A percentile compares a stretch with the other conserved stretches of the same genome.
Evolutionary conservation across 2,113 vertebrate genomes (phyloP).

Genomic region (Pluvianellus socialis): DNA sequence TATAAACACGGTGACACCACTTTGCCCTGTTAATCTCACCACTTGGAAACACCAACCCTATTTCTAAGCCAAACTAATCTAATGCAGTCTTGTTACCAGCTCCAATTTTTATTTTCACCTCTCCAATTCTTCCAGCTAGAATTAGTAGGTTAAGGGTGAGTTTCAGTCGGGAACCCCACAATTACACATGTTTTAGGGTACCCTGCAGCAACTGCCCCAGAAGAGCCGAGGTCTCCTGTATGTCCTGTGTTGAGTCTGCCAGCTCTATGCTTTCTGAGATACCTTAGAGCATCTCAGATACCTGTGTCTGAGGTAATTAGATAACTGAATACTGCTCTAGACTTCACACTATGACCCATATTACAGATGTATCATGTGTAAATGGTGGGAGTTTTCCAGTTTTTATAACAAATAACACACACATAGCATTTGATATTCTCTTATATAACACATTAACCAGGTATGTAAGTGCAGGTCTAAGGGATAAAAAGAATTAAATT

Average conservation of each 20-base stretch:
- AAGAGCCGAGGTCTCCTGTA: neutral
- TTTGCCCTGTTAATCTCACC: no score
- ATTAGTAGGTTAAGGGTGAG: neutral
- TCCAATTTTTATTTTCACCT: neutral
- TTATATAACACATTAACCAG: neutral
- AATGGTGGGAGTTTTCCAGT: neutral
- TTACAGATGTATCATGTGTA: neutral
- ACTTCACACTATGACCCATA: no score
- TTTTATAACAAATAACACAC: neutral
- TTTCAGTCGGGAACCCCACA: neutral
- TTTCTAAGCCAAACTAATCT: neutral
- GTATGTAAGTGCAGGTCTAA: neutral
- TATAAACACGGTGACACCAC: rapidly evolving
- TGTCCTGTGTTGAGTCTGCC: neutral
- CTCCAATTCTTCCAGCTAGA: neutral
- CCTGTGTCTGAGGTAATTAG: neutral
- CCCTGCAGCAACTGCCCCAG: neutral
- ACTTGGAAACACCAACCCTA: neutral
- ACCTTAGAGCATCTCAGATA: neutral
- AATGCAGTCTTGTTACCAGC: neutral
- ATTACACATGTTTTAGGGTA: neutral
- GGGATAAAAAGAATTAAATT: neutral
- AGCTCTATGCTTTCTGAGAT: neutral
- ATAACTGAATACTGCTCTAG: neutral
- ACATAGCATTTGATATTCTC: neutral